These are phyloP conservation scores for Arge pagana DNA, from an alignment of 2,888 invertebrate species.

Conservation along the genomic window DNA sequence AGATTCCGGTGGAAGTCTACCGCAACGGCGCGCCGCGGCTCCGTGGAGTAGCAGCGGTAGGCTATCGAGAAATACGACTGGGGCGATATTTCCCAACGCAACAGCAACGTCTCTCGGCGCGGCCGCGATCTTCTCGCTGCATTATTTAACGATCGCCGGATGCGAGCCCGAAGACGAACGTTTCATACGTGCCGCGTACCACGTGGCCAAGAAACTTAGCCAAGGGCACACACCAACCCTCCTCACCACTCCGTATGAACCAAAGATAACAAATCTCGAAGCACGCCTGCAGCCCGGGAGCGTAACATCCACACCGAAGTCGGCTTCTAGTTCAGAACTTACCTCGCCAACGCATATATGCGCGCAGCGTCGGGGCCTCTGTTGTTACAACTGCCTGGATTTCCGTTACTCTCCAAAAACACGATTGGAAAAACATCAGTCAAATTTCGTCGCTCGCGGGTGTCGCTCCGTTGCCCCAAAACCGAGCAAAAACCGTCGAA, in stretches of 20 bases:
- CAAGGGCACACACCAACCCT: constrained; percentile 1
- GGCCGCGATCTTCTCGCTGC: too few species aligned
- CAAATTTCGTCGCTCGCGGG: not conserved
- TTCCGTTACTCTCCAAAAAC: constrained; percentile 13
- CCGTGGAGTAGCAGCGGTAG: too few species aligned
- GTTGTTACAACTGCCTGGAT: constrained; percentile 18
- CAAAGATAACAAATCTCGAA: constrained; percentile 44
- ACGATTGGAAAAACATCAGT: not conserved
- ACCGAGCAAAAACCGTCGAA: too few species aligned
- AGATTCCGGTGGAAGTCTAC: constrained; percentile 4
- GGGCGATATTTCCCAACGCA: too few species aligned
- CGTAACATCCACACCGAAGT: constrained; percentile 8
- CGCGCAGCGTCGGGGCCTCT: not conserved
- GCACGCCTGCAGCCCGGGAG: constrained; percentile 31
- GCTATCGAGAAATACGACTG: constrained; percentile 12
- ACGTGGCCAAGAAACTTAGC: constrained; percentile 2
- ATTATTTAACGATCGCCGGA: too few species aligned
- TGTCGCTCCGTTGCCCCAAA: too few species aligned
- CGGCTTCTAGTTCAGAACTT: not conserved
- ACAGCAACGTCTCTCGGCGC: too few species aligned
- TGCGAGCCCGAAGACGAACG: too few species aligned
- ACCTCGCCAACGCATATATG: not conserved
- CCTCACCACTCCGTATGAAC: not conserved
- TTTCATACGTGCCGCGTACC: constrained; percentile 17
- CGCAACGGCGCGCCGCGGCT: too few species aligned